phyloP scores from a whole-genome alignment of 1,140 invertebrate species.

The Pachypsylla venusta region DNA sequence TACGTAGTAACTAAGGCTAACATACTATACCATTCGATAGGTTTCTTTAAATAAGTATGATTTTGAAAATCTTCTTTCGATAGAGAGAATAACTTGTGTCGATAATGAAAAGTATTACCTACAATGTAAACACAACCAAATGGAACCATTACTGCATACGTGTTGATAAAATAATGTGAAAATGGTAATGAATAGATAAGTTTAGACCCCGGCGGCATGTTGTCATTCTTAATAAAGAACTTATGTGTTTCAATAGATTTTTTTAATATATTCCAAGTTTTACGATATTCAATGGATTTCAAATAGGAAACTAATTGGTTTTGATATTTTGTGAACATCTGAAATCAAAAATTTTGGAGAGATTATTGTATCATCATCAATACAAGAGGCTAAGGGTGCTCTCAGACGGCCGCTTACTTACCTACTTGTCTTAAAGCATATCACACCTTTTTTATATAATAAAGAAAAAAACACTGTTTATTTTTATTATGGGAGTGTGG shows the following conservation, averaged over 20 bases:
- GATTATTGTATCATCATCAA: too few relatives aligned
- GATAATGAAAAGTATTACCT: neutral
- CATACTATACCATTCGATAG: neutral
- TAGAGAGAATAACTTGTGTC: neutral
- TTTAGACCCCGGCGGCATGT: neutral
- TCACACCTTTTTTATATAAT: too few relatives aligned
- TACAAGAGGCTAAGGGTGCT: too few relatives aligned
- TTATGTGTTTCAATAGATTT: neutral
- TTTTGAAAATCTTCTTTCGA: neutral
- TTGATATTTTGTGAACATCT: too few relatives aligned
- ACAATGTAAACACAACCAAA: neutral
- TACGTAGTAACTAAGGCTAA: neutral
- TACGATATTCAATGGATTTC: too few relatives aligned
- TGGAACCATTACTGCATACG: neutral
- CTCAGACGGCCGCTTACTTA: too few relatives aligned
- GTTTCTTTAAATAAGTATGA: neutral
- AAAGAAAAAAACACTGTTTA: too few relatives aligned
- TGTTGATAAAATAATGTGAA: slow-evolving; percentile 1
- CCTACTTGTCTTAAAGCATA: too few relatives aligned
- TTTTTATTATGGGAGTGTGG: too few relatives aligned
- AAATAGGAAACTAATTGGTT: too few relatives aligned
- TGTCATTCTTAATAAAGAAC: neutral
- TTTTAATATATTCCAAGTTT: neutral
- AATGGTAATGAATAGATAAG: neutral
- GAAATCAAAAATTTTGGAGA: too few relatives aligned